Percentiles rank a stretch among this genome's conserved stretches.
phyloP scores from a whole-genome alignment of 2,888 invertebrate species.

The Polietes domitor region DNA sequence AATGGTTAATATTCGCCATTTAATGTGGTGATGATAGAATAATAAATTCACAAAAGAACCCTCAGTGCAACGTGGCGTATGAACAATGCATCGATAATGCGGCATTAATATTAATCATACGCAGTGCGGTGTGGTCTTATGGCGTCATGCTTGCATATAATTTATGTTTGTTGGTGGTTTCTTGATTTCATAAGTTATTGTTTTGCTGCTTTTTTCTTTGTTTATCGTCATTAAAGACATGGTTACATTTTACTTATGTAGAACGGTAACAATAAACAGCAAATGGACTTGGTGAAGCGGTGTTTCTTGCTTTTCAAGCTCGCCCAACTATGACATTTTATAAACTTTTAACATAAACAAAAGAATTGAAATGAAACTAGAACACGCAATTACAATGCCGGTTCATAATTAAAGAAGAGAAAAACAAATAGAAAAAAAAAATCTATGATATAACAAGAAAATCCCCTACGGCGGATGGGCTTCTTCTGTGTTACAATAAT shows the following conservation, averaged over 20 bases:
- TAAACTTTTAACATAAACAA: neutral
- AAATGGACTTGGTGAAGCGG: neutral
- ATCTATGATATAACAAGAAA: neutral
- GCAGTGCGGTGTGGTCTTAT: neutral
- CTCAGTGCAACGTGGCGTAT: neutral
- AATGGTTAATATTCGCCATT: neutral
- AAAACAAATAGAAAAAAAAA: neutral
- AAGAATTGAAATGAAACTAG: neutral
- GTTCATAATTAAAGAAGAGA: slow-evolving; percentile 1
- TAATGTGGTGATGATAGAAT: neutral
- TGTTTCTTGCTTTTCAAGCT: neutral
- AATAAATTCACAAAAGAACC: neutral
- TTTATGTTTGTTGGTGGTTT: neutral
- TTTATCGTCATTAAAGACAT: neutral
- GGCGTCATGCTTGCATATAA: neutral
- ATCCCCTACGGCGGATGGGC: neutral
- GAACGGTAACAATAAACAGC: neutral
- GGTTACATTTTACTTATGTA: neutral
- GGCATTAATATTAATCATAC: slow-evolving; percentile 26
- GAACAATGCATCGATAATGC: neutral
- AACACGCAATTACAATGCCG: slow-evolving; percentile 4
- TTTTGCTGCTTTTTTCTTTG: neutral
- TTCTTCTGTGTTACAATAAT: neutral
- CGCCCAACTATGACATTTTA: slow-evolving; percentile 6
- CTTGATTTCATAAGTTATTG: slow-evolving; percentile 2